A percentile compares a stretch with the other conserved stretches of the same genome.
These are phyloP conservation scores for Drosophila grimshawi DNA, from an alignment of 1,140 invertebrate genomes.

Conservation along the genomic window DNA sequence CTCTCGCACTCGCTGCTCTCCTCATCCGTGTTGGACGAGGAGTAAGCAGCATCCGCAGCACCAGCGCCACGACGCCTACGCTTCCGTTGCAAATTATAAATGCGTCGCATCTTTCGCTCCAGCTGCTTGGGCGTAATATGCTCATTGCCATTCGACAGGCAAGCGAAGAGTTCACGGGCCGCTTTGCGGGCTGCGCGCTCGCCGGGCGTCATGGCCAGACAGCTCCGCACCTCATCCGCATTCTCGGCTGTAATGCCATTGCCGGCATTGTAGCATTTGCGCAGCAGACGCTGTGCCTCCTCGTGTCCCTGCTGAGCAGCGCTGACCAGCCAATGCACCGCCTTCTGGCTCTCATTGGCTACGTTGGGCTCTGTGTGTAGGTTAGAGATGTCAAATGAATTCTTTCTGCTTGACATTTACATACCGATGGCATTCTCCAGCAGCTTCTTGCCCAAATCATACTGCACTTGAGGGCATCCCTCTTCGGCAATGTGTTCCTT, in stretches of 20 bases:
- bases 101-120: conserved; percentile 88
- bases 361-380: conserved; percentile 73
- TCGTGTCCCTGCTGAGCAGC: conserved; percentile 95
- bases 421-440: conserved; percentile 87
- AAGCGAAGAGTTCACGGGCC: conserved; percentile 92
- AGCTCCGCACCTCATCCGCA: conserved; percentile 92
- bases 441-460: conserved; percentile 88
- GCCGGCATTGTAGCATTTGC: conserved; percentile 91
- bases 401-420: conserved; percentile 10
- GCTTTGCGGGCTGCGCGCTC: conserved; percentile 94
- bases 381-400: not conserved
- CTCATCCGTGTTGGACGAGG: conserved; percentile 58
- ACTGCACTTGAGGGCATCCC: conserved; percentile 89
- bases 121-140: conserved; percentile 93
- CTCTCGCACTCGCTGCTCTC: conserved; percentile 73
- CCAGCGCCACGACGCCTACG: conserved; percentile 71
- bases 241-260: conserved; percentile 93
- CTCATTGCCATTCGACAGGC: conserved; percentile 92
- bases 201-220: conserved; percentile 91
- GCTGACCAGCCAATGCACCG: conserved; percentile 94
- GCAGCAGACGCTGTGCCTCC: conserved; percentile 92
- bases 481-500: conserved; percentile 88
- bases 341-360: conserved; percentile 86
- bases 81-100: conserved; percentile 86
- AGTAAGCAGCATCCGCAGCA: conserved; percentile 40